These are phyloP conservation scores for Limnephilus marmoratus DNA, from an alignment of 2,888 invertebrate genomes.

Conservation along the genomic window DNA sequence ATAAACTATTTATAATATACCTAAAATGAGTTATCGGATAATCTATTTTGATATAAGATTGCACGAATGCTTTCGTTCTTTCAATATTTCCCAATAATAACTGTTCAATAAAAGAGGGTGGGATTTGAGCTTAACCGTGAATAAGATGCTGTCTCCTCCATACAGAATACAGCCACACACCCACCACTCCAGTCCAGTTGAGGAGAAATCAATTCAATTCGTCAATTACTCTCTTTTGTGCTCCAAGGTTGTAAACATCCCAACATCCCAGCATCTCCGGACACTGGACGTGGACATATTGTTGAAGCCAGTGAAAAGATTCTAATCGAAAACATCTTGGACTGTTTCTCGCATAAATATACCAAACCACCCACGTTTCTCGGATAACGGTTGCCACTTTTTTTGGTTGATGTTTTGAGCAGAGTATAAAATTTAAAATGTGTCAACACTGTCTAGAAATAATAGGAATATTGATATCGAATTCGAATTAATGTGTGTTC, in stretches of 20 bases:
- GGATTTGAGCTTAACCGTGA: neutral
- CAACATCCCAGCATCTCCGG: neutral
- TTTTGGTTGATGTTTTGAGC: neutral
- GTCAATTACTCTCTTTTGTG: constrained; percentile 11
- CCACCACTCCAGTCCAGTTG: neutral
- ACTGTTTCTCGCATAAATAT: neutral
- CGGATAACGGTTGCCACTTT: neutral
- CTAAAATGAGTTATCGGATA: neutral
- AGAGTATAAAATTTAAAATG: neutral
- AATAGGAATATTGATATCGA: neutral
- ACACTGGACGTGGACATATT: neutral
- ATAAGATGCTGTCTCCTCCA: neutral
- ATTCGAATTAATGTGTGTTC: too few relatives aligned
- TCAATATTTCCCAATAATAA: neutral
- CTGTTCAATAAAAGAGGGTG: neutral
- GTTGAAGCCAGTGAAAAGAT: neutral
- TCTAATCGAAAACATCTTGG: neutral
- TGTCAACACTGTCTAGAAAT: neutral
- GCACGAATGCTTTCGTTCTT: neutral
- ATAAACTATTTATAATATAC: neutral
- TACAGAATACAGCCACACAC: neutral
- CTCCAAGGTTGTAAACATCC: neutral
- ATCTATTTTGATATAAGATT: neutral
- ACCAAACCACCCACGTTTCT: too few relatives aligned
- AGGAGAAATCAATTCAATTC: constrained; percentile 23